These are phyloP conservation scores for Gymnoscopelus microlampas DNA, from an alignment of 2,797 vertebrate species.

Conservation along the genomic window DNA sequence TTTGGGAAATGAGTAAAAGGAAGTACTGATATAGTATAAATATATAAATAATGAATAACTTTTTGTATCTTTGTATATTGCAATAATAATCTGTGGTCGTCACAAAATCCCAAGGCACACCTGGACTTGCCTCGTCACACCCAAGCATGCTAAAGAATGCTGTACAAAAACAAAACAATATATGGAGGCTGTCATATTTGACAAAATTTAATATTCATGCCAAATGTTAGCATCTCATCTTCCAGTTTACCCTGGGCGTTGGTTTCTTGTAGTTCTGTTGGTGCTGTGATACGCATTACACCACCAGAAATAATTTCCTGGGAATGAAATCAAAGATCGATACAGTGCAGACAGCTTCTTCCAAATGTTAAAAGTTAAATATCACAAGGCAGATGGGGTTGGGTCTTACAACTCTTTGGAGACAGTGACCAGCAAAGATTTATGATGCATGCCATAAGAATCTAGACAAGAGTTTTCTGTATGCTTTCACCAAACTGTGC, in stretches of 20 bases:
- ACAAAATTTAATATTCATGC: conserved; percentile 29
- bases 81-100: no score
- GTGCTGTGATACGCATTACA: conserved; percentile 1
- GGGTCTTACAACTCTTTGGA: neutral
- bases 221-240: neutral
- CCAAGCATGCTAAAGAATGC: no score
- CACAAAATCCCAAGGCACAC: no score
- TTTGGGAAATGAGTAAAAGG: no score
- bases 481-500: no score
- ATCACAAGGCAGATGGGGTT: neutral
- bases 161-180: no score
- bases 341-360: conserved; percentile 5
- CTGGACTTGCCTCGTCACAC: no score
- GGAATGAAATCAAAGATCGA: neutral
- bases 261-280: neutral
- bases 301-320: conserved; percentile 7
- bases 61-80: no score
- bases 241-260: neutral
- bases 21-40: no score
- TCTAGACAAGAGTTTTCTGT: neutral
- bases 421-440: neutral
- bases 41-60: no score
- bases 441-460: neutral
- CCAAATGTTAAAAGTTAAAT: neutral
- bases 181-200: neutral